Percentiles rank a stretch among this genome's conserved stretches.
Evolutionary conservation across 35 echinoderm and acorn worm genomes (phyloP).

Genomic region (Ptychodera flava): DNA sequence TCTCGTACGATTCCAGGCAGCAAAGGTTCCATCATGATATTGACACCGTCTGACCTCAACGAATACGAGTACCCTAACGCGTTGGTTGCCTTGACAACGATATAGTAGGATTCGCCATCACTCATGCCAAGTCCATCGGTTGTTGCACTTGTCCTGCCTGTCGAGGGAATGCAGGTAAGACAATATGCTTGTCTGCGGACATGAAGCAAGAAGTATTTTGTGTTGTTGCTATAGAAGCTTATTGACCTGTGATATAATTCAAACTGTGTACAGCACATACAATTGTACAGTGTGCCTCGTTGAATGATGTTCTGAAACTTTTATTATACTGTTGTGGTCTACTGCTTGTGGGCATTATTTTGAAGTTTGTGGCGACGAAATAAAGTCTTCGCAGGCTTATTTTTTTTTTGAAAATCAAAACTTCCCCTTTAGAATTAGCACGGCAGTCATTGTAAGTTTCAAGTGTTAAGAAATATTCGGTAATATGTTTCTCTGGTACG

Average conservation of each 20-base stretch:
- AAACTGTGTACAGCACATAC: not conserved
- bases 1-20: constrained; percentile 33
- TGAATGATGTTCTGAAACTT: too few species aligned
- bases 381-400: too few species aligned
- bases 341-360: too few species aligned
- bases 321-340: too few species aligned
- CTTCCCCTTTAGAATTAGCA: too few species aligned
- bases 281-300: too few species aligned
- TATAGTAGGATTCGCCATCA: constrained; percentile 34
- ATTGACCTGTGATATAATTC: not conserved
- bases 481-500: too few species aligned
- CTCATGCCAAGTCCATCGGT: constrained; percentile 6
- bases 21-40: constrained; percentile 8
- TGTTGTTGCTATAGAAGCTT: not conserved
- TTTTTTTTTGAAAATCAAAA: too few species aligned
- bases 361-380: too few species aligned
- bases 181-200: not conserved
- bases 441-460: too few species aligned
- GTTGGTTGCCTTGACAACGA: constrained; percentile 37
- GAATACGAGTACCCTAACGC: not conserved
- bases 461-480: too few species aligned
- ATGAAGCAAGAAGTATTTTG: not conserved
- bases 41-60: constrained; percentile 26
- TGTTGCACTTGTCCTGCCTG: constrained; percentile 12
- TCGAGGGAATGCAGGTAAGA: not conserved